phyloP scores from a whole-genome alignment of 2,888 invertebrate genomes.

The Eurytoma adleriae region DNA sequence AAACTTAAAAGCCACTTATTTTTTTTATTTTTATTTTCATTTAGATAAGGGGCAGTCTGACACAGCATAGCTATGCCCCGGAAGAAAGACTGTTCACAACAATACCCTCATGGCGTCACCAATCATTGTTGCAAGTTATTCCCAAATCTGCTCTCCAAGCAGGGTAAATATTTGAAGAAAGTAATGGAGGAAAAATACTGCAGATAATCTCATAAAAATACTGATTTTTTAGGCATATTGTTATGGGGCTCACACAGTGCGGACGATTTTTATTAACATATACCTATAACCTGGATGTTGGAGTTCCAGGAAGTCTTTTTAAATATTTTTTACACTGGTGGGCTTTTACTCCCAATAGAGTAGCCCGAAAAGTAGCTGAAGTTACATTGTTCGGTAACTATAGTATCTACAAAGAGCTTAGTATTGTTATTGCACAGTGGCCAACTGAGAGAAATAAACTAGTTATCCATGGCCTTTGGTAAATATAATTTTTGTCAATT shows the following conservation, averaged over 20 bases:
- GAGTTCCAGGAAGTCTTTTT: conserved; percentile 69
- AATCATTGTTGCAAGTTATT: conserved; percentile 70
- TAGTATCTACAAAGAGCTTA: conserved; percentile 77
- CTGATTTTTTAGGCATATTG: conserved; percentile 84
- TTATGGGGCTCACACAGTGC: conserved; percentile 96
- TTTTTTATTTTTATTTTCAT: conserved; percentile 22
- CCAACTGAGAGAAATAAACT: conserved; percentile 82
- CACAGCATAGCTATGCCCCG: conserved; percentile 71
- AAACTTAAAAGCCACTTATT: not conserved
- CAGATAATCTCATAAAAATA: not conserved
- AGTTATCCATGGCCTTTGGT: conserved; percentile 84
- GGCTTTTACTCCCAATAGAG: conserved; percentile 79
- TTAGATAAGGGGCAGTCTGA: conserved; percentile 72
- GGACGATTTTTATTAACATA: conserved; percentile 95
- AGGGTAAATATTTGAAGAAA: conserved; percentile 64
- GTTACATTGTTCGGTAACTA: conserved; percentile 80
- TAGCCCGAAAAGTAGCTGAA: conserved; percentile 79
- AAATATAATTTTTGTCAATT: conserved; percentile 60
- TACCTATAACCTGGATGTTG: conserved; percentile 76
- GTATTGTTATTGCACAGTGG: conserved; percentile 85
- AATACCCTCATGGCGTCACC: conserved; percentile 72
- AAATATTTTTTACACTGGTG: conserved; percentile 84
- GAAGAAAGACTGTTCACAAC: conserved; percentile 73
- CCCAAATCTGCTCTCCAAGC: conserved; percentile 74
- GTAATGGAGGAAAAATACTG: not conserved